Conservation (phyloP, 2,888 invertebrate species). For the Podabrus alpinus region DNA sequence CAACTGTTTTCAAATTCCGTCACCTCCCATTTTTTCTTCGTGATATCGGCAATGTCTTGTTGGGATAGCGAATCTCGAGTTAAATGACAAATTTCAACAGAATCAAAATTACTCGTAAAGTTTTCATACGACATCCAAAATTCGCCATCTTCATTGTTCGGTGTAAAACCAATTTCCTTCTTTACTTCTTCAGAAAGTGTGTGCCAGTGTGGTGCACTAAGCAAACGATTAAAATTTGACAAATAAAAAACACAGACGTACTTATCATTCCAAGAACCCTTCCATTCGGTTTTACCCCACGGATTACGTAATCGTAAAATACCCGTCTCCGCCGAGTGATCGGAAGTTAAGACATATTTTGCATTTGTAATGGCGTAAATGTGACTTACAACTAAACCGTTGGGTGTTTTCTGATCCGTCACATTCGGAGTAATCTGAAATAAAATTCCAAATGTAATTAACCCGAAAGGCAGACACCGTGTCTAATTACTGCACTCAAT, state of each 20-base stretch:
- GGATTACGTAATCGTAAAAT: constrained; percentile 87
- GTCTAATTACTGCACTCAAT: too few relatives aligned
- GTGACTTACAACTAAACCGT: constrained; percentile 88
- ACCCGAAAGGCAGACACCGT: too few relatives aligned
- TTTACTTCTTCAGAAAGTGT: constrained; percentile 84
- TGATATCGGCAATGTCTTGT: constrained; percentile 65
- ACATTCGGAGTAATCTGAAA: constrained; percentile 74
- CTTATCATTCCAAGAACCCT: constrained; percentile 92
- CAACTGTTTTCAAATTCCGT: constrained; percentile 92
- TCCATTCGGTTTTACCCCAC: constrained; percentile 97
- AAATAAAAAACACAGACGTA: constrained; percentile 47
- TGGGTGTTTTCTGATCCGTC: too few relatives aligned
- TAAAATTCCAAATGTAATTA: too few relatives aligned
- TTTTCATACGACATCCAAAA: constrained; percentile 98
- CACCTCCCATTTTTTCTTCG: constrained; percentile 91
- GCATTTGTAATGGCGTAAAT: constrained; percentile 93
- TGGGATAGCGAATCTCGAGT: constrained; percentile 90
- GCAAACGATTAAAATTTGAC: constrained; percentile 41
- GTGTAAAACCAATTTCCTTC: constrained; percentile 82
- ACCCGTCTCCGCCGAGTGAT: constrained; percentile 77
- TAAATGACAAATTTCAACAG: constrained; percentile 93
- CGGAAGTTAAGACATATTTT: constrained; percentile 76
- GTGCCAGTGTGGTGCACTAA: constrained; percentile 88
- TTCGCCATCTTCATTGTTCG: constrained; percentile 93
- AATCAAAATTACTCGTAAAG: constrained; percentile 78